These are phyloP conservation scores for Leptinotarsa defecta DNA, from an alignment of 1,140 invertebrate species.

Conservation along the genomic window DNA sequence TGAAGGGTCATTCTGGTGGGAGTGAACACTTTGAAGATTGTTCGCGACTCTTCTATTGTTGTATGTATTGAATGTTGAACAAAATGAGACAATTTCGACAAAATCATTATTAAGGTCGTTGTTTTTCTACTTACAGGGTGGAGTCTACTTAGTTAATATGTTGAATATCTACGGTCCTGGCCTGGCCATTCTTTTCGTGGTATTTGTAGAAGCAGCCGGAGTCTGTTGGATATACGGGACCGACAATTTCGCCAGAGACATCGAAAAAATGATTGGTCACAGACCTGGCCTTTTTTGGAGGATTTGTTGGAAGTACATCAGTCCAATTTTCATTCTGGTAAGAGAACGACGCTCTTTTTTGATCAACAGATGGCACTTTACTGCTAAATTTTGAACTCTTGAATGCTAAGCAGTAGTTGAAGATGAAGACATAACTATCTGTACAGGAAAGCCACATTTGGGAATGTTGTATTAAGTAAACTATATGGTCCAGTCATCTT, in stretches of 20 bases:
- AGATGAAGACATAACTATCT: too few species aligned
- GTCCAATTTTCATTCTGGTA: constrained; percentile 80
- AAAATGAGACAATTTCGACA: not conserved
- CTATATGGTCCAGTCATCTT: too few species aligned
- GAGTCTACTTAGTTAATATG: constrained; percentile 92
- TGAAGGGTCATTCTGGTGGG: too few species aligned
- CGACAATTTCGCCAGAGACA: constrained; percentile 84
- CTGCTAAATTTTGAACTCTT: too few species aligned
- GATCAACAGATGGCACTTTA: too few species aligned
- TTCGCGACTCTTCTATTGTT: not conserved
- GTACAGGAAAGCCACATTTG: too few species aligned
- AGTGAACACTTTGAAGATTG: not conserved
- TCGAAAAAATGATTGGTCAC: constrained; percentile 89
- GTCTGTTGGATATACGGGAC: constrained; percentile 97
- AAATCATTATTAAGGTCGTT: not conserved
- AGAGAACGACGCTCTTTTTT: constrained; percentile 16
- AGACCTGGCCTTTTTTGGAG: constrained; percentile 88
- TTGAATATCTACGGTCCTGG: constrained; percentile 95
- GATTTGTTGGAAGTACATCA: constrained; percentile 90
- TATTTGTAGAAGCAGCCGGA: constrained; percentile 93
- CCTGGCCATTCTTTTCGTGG: constrained; percentile 93
- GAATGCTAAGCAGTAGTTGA: too few species aligned
- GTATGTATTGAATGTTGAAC: too few species aligned
- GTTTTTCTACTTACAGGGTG: constrained; percentile 65
- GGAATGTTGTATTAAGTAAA: too few species aligned